Evolutionary conservation across 1,140 invertebrate species (phyloP), one percentile per base, ranked within the genome.

Genomic region (Diabrotica virgifera): DNA sequence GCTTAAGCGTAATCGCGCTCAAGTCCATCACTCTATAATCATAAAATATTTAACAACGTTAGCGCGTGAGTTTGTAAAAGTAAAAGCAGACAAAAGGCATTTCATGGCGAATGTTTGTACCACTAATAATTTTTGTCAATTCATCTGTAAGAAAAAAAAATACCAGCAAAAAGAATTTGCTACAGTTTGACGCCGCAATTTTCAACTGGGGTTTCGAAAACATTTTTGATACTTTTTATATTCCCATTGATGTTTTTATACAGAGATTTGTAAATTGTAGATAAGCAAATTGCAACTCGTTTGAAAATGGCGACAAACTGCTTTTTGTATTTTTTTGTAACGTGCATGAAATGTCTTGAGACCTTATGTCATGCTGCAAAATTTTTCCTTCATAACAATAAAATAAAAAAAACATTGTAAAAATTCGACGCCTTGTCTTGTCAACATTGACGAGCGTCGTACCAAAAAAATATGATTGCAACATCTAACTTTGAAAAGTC

Each of bases 1-100:
- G 81, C 82, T 80, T 84, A 84, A 81, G 70, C 67, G 69, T 63
- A 59, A 64, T 67, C 71, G 67, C 66, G 69, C 71, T 70, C 57
- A 71, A 71, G 63, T 70, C 66, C 67, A 73, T 68, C 72, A 76
- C 65, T 71, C 61, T 72, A 74, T 73, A 74, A 75, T 70, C 68
- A 74, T 72, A 72, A 69, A 72, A 10, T 71, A 75, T 66, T 76
- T 74, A 77, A 77, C 75, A 76, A 77, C 73, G 71, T 74, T 69
- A 77, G 72, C 73, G 74, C 76, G 76, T 77, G 74, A 77, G 72
- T 78, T 74, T 72, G 71, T 70, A 73, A 71, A 72, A 24, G 24
- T n/a, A 10, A 62, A 67, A 76, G 75, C 76, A 77, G 75, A 75
- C 72, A 75, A 78, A 76, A 78, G 77, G 71, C 77, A 77, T 79